These are phyloP conservation scores for Tokudaia tokunoshimensis DNA, from an alignment of 2,797 vertebrate genomes.

Conservation along the genomic window DNA sequence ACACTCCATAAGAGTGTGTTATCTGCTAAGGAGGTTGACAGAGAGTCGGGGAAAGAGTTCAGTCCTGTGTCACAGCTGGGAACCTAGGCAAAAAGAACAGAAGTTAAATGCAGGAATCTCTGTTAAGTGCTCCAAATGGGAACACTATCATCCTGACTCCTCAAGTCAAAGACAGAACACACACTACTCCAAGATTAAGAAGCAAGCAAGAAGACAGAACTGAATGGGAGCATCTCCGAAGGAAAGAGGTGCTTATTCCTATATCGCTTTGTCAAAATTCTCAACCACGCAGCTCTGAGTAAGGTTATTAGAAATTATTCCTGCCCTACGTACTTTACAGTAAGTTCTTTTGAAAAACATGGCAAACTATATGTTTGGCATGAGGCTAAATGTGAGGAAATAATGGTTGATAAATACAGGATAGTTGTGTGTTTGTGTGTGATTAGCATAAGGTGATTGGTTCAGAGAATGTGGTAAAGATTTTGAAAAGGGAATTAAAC, in stretches of 20 bases:
- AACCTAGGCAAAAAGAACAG: neutral
- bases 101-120: constrained; percentile 35
- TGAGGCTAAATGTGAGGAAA: neutral
- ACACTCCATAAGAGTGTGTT: neutral
- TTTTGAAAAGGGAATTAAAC: neutral
- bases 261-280: neutral
- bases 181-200: neutral
- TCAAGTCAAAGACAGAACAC: neutral
- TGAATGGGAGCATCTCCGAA: neutral
- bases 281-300: neutral
- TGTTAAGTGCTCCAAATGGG: neutral
- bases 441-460: neutral
- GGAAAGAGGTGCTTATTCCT: neutral
- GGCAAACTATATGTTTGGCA: neutral
- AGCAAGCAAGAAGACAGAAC: neutral
- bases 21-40: neutral
- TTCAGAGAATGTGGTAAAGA: neutral
- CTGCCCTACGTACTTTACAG: constrained; percentile 1
- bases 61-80: neutral
- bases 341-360: neutral
- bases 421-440: neutral
- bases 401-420: neutral
- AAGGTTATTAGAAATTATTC: neutral
- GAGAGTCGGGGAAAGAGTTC: neutral
- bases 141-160: neutral